phyloP scores from a whole-genome alignment of 2,113 vertebrate genomes.

The Pterocles gutturalis region DNA sequence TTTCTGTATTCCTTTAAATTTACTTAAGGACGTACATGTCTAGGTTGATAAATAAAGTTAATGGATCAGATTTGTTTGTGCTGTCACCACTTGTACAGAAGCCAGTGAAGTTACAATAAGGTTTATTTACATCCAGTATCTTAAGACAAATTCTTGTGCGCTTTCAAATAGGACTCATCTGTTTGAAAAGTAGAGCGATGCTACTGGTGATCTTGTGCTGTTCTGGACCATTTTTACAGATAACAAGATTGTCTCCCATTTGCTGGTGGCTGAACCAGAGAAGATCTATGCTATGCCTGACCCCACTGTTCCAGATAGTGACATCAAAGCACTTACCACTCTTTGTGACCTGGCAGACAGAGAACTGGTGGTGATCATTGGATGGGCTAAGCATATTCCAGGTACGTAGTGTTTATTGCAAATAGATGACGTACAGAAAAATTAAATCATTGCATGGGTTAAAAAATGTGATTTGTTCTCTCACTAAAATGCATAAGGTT shows the following conservation, averaged over 20 bases:
- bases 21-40: background rate
- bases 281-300: conserved; percentile 99
- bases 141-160: background rate
- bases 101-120: background rate
- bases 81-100: background rate
- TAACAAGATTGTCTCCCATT: conserved; percentile 99
- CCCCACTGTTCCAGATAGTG: conserved; percentile 97
- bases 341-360: conserved; percentile 98
- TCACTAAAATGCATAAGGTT: background rate
- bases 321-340: conserved; percentile 98
- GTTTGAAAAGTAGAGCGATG: background rate
- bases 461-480: background rate
- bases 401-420: conserved; percentile 75
- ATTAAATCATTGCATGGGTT: fast-evolving
- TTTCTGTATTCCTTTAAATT: background rate
- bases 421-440: background rate
- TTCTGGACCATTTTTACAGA: conserved; percentile 89
- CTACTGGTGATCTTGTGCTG: conserved; percentile 57
- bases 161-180: background rate
- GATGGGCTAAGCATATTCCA: conserved; percentile 99
- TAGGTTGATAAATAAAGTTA: background rate
- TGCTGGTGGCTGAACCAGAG: conserved; percentile 98
- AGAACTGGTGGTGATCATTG: conserved; percentile 98
- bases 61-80: background rate
- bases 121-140: background rate